A percentile compares a stretch with the other conserved stretches of the same genome.
Conservation (phyloP, 2,888 invertebrate species). For the Ophion ellenae region DNA sequence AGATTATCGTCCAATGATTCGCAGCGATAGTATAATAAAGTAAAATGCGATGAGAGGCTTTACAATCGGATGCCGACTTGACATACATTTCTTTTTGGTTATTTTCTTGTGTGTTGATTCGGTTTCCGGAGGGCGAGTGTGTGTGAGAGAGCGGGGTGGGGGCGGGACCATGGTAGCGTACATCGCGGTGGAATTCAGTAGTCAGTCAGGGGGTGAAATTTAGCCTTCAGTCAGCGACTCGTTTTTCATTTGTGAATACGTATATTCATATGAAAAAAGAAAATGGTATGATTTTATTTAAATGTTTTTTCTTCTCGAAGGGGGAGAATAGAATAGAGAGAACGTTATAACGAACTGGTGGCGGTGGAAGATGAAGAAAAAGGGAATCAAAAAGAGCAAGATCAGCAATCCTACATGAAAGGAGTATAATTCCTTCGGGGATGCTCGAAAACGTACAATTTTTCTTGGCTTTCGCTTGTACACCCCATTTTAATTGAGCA, state of each 20-base stretch:
- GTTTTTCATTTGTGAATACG: conserved; percentile 24
- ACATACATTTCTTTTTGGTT: too few species aligned
- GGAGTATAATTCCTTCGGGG: conserved; percentile 42
- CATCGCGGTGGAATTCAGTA: too few species aligned
- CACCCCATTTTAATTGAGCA: neutral
- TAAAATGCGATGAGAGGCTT: neutral
- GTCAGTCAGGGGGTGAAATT: neutral
- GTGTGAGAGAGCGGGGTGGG: too few species aligned
- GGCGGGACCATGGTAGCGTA: too few species aligned
- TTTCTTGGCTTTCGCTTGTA: conserved; percentile 5
- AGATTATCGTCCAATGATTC: neutral
- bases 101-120: too few species aligned
- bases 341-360: conserved; percentile 39
- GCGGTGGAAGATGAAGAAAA: conserved; percentile 34
- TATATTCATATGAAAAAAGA: conserved; percentile 24
- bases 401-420: conserved; percentile 44
- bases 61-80: too few species aligned
- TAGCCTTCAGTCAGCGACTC: conserved; percentile 2
- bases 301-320: conserved; percentile 12
- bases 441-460: conserved; percentile 1
- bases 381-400: conserved; percentile 47
- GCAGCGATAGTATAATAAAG: neutral
- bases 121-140: neutral
- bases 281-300: conserved; percentile 51
- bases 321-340: conserved; percentile 8